A percentile compares a stretch with the other conserved stretches of the same genome.
phyloP scores from a whole-genome alignment of 2,113 vertebrate genomes.

The Perca flavescens region DNA sequence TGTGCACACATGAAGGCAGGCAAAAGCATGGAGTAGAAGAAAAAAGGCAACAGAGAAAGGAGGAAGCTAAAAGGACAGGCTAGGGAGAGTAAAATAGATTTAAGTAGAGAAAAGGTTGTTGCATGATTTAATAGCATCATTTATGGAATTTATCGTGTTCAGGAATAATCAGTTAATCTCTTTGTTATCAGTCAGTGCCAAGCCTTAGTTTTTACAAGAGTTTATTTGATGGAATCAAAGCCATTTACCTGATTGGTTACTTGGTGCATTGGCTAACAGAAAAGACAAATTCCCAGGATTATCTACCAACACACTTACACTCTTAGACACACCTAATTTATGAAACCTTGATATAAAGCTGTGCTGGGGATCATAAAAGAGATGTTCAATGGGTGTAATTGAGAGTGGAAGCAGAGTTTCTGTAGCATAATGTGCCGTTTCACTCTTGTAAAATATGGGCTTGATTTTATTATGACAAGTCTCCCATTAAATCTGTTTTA shows the following conservation, averaged over 20 bases:
- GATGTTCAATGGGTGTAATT: conserved; percentile 7
- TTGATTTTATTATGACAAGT: conserved; percentile 9
- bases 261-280: conserved; percentile 34
- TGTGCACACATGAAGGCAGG: neutral
- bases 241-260: conserved; percentile 50
- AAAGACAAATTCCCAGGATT: neutral
- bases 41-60: neutral
- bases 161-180: conserved; percentile 7
- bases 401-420: conserved; percentile 16
- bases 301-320: neutral
- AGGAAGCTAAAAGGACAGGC: neutral
- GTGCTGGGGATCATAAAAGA: conserved; percentile 6
- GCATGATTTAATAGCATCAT: neutral
- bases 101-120: neutral
- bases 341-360: conserved; percentile 17
- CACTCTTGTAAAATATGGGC: conserved; percentile 4
- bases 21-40: neutral
- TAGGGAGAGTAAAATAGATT: neutral
- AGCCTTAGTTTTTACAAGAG: conserved; percentile 7
- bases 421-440: neutral
- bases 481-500: conserved; percentile 24
- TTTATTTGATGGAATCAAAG: conserved; percentile 20
- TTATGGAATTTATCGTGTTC: neutral
- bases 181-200: neutral
- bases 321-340: neutral